These are phyloP conservation scores for Eucidaris tribuloides DNA, from an alignment of 35 echinoderm and acorn worm species.

Conservation along the genomic window DNA sequence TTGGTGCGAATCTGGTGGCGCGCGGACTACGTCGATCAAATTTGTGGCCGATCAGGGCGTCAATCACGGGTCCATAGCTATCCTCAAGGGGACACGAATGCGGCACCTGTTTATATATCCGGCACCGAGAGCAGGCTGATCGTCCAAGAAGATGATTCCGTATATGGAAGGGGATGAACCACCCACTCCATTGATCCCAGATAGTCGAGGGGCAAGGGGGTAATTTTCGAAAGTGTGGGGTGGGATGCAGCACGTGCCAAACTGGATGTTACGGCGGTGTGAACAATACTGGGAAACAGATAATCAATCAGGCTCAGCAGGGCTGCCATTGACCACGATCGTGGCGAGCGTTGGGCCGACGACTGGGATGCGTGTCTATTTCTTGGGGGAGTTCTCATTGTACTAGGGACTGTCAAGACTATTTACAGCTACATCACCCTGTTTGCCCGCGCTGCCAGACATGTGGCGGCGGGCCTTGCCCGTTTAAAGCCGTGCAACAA, in stretches of 20 bases:
- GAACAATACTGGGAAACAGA: background rate
- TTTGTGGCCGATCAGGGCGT: constrained; percentile 3
- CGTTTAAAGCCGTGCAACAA: background rate
- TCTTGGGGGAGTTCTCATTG: background rate
- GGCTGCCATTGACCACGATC: background rate
- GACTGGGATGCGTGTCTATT: background rate
- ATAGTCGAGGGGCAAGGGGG: background rate
- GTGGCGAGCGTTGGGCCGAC: background rate
- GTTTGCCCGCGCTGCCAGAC: background rate
- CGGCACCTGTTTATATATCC: background rate
- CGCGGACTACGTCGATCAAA: background rate
- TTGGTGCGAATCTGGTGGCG: background rate
- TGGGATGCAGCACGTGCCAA: background rate
- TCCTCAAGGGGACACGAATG: background rate
- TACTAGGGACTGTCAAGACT: background rate
- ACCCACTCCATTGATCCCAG: background rate
- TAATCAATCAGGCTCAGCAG: background rate
- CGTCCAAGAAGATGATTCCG: background rate
- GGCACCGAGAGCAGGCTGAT: too few species aligned
- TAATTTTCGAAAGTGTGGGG: background rate
- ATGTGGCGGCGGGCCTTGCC: background rate
- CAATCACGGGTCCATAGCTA: background rate
- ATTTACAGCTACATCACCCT: too few species aligned
- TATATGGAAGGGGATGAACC: background rate
- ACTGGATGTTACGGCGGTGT: background rate